Evolutionary conservation across 2,888 invertebrate species (phyloP).

Genomic region (Cremastinae sp.): DNA sequence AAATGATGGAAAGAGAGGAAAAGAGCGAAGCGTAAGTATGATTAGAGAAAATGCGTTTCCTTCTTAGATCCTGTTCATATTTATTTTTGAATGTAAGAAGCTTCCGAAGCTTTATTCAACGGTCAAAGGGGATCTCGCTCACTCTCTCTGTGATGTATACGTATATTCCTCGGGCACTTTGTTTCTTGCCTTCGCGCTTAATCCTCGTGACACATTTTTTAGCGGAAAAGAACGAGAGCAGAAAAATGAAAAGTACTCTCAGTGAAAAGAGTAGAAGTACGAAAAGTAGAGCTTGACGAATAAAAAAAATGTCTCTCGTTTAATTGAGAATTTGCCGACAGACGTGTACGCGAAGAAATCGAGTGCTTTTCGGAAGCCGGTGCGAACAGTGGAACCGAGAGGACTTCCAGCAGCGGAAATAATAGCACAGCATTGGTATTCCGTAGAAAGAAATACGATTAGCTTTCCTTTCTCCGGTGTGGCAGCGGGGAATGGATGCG

Average conservation of each 20-base stretch:
- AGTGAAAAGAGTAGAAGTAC: too few species aligned
- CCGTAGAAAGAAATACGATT: constrained; percentile 70
- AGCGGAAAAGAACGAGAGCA: too few species aligned
- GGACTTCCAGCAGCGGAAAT: constrained; percentile 40
- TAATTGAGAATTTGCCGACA: background rate
- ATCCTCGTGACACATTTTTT: too few species aligned
- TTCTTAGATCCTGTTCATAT: constrained; percentile 1
- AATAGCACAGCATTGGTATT: constrained; percentile 68
- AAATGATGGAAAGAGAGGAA: constrained; percentile 19
- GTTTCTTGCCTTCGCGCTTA: too few species aligned
- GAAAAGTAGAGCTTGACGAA: too few species aligned
- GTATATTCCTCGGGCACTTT: too few species aligned
- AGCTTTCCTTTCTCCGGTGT: constrained; percentile 66
- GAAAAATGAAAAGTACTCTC: too few species aligned
- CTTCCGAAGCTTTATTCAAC: too few species aligned
- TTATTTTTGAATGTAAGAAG: background rate
- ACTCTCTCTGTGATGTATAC: too few species aligned
- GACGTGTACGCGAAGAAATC: constrained; percentile 6
- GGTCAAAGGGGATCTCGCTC: too few species aligned
- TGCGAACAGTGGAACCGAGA: constrained; percentile 25
- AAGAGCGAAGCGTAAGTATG: constrained; percentile 59
- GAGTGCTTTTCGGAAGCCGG: background rate
- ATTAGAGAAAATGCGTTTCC: constrained; percentile 62
- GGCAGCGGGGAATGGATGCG: constrained; percentile 61
- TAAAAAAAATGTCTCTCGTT: too few species aligned